Evolutionary conservation across 1,140 invertebrate genomes (phyloP).

Genomic region (Plectrocnemia conspersa): DNA sequence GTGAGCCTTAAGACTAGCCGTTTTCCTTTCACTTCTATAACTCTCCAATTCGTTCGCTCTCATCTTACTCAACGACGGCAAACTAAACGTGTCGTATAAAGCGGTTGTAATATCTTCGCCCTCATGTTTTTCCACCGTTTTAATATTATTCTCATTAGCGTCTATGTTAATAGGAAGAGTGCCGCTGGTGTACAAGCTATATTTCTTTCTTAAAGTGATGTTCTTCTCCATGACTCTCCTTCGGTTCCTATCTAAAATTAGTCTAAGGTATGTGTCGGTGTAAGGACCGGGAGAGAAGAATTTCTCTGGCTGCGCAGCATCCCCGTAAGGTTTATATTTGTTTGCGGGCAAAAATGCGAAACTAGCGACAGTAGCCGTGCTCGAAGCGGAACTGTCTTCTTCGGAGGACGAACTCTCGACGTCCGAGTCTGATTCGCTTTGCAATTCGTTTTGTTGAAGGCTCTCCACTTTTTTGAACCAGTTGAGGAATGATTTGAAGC

Average conservation of each 20-base stretch:
- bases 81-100: conserved; percentile 51
- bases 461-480: conserved; percentile 36
- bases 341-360: conserved; percentile 63
- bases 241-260: conserved; percentile 56
- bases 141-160: conserved; percentile 38
- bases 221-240: conserved; percentile 52
- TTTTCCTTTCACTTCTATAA: conserved; percentile 45
- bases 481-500: conserved; percentile 34
- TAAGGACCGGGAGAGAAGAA: conserved; percentile 49
- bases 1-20: conserved; percentile 57
- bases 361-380: conserved; percentile 65
- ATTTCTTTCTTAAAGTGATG: conserved; percentile 59
- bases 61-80: conserved; percentile 46
- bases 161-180: conserved; percentile 38
- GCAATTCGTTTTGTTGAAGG: conserved; percentile 19
- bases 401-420: conserved; percentile 40
- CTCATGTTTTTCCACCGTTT: conserved; percentile 28
- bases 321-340: conserved; percentile 46
- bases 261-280: conserved; percentile 57
- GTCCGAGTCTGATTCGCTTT: conserved; percentile 15
- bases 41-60: conserved; percentile 37
- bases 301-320: conserved; percentile 41
- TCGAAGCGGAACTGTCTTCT: conserved; percentile 46
- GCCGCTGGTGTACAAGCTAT: conserved; percentile 54
- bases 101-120: not conserved